phyloP scores from a whole-genome alignment of 1,140 invertebrate species.

The Drosophila pruinosa region DNA sequence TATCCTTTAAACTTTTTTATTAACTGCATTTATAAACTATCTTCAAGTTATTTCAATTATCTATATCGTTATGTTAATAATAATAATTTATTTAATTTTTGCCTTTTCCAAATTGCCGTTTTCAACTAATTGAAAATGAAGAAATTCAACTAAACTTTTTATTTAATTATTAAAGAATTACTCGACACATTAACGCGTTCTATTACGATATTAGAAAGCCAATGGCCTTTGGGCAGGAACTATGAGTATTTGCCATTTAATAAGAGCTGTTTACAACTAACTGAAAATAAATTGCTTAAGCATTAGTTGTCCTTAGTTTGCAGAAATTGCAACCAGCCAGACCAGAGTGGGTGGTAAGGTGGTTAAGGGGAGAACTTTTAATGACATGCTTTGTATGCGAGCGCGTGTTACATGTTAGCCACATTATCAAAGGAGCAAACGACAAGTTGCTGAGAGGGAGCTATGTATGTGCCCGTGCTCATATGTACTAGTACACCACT shows the following conservation, averaged over 20 bases:
- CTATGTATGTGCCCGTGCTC: not conserved
- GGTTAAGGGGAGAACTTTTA: constrained; percentile 53
- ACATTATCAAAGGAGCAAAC: constrained; percentile 67
- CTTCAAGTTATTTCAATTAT: too few relatives aligned
- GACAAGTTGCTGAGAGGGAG: constrained; percentile 48
- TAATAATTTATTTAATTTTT: not conserved
- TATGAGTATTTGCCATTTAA: constrained; percentile 8
- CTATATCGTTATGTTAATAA: too few relatives aligned
- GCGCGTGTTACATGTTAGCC: constrained; percentile 67
- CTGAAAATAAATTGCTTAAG: constrained; percentile 44
- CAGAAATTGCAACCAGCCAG: constrained; percentile 19
- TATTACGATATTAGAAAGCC: not conserved
- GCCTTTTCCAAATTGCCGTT: not conserved
- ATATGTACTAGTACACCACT: not conserved
- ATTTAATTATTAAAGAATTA: not conserved
- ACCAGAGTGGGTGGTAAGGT: not conserved
- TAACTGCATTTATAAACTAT: too few relatives aligned
- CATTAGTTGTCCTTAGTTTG: constrained; percentile 39
- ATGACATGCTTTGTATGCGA: constrained; percentile 77
- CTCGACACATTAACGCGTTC: not conserved
- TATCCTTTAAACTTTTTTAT: too few relatives aligned
- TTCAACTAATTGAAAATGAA: not conserved
- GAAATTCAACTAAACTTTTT: not conserved
- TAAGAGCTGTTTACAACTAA: constrained; percentile 14
- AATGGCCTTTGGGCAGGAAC: not conserved